Base-by-base conservation (phyloP, 2,888 invertebrate genomes). In the Acrocera orbiculus region DNA sequence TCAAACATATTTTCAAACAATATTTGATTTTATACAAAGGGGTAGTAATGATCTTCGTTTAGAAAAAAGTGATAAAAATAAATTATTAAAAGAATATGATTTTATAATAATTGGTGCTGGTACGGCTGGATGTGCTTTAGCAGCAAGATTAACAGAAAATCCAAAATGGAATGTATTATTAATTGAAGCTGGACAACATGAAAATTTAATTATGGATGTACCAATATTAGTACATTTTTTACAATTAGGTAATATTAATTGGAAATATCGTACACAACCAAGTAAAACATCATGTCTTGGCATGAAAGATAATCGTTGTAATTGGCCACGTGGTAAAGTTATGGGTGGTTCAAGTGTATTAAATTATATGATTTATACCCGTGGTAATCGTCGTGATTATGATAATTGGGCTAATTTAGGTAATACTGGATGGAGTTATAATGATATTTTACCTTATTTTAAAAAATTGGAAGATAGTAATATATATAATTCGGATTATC, bases 51-150 rank as follows among this genome's bases (percentile, higher is more conserved):
- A 57, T 29, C 47, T 47, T 4, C 43, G 52, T 8, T 42, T 57
- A 24, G 57, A 56, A 42, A 53, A 52, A 34, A 47, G 49, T 38
- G 56, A 57, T 29, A 57, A 56, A 24, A 43, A 42, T 3, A 32
- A 48, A 3, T 38, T 57, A 45, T 50, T 53, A 4, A 32, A 41
- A 8, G 71, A 74, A 49, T 81, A 78, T 47, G 82, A 81, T 50
- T 86, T 80, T 44, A 73, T 81, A 31, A 58, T 80, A 13, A 72
- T 83, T 4, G 83, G 83, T 2, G 82, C 79, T 0, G 83, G 83
- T 3, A 80, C 80, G 1, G 80, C 82, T 0, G 83, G 83, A 2
- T 78, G 82, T 40, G 70, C 74, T 0, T 38, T 83, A 5, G 82
- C 83, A 1, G 76, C 76, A 38, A 64, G 83, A 24, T 57, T 85